Base-by-base conservation (phyloP, 1,140 invertebrate species). In the Mylabris phalerata region DNA sequence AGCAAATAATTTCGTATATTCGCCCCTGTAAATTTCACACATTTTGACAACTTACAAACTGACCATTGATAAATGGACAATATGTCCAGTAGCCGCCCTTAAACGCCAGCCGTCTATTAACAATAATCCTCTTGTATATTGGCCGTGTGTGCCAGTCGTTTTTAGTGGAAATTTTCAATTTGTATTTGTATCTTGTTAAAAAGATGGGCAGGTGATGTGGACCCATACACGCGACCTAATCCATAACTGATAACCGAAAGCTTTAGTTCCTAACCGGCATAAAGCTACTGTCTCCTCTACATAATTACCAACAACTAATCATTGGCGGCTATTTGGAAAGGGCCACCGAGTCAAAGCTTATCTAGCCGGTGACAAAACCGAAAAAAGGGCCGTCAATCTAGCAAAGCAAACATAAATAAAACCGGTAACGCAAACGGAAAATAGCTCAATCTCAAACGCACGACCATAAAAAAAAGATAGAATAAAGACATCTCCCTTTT, bases 151-250 rank as follows among this genome's bases (percentile, higher is more conserved):
- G 27, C 7, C 4, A 5, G 32, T 32, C 32, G 32, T 32, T 5
- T 32, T 32, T 32, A 7, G 32, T 32, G 7, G 7, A 32, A 32
- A 40, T 52, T 52, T 50, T 44, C 50, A 52, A 52, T 52, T 52
- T 52, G 50, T 52, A 52, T 43, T 40, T 43, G 32, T 32, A 3
- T 2, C 32, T 32, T 32, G 32, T 32, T 32, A 32, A 32, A 32
- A 9, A 46, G 32, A 19, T 13, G 38, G 46, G 59, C 59, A 60
- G 59, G 59, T 60, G 59, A 41, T 48, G 52, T 24, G 10, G 9
- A 24, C 47, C 40, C 43, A 48, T 52, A 60, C 59, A 60, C 59
- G 59, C 59, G 47, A 60, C 54, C 52, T 56, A 60, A 56, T 50
- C 59, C 52, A 56, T 42, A 55, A 55, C 52, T 50, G 48, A 60